Evolutionary conservation across 2,888 invertebrate genomes (phyloP), one percentile per base, ranked within the genome.

Genomic region (Lasioglossum pauxillum): DNA sequence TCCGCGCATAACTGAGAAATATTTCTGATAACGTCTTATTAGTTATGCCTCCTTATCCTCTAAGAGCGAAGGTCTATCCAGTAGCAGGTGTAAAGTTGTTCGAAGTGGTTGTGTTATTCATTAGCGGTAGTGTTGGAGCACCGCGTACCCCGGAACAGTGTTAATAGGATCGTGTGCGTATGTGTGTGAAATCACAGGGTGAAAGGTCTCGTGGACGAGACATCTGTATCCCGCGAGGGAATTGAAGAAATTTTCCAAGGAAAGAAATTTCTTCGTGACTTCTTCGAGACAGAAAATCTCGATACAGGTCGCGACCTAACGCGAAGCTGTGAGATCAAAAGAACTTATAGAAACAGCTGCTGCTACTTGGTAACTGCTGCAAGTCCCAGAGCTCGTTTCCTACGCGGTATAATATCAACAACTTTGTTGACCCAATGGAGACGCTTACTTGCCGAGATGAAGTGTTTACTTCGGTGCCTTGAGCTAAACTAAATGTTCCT

Each of bases 351-450:
- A 67, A 35, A 67, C 19, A 31, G 27, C 27, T 35, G 35, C 67
- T 19, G 64, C 8, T 7, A 5, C 35, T 16, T 31, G 31, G 67
- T 67, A 67, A 35, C 19, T 67, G 35, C 31, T 67, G 31, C 8
- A 19, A 67, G 67, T 35, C 19, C 8, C 19, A 31, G 8, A 35
- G 19, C 67, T 35, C 19, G 67, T 67, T 67, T 35, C 67, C 31
- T 31, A 31, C 19, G 19, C 35, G 67, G 8, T 19, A 31, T 19
- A 67, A 19, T 35, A 57, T 67, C 67, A 67, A 67, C 67, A 67
- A 67, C 67, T 67, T 35, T 67, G 35, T 67, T 67, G 67, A 67
- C 35, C 31, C 67, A 67, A 67, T 35, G 67, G 35, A 35, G 35
- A 35, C 67, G 35, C 31, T 67, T 67, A 31, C 35, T 31, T 7